Percentiles rank a stretch among this genome's conserved stretches.
Evolutionary conservation across 2,888 invertebrate genomes (phyloP).

Genomic region (Ferrisia virgata): DNA sequence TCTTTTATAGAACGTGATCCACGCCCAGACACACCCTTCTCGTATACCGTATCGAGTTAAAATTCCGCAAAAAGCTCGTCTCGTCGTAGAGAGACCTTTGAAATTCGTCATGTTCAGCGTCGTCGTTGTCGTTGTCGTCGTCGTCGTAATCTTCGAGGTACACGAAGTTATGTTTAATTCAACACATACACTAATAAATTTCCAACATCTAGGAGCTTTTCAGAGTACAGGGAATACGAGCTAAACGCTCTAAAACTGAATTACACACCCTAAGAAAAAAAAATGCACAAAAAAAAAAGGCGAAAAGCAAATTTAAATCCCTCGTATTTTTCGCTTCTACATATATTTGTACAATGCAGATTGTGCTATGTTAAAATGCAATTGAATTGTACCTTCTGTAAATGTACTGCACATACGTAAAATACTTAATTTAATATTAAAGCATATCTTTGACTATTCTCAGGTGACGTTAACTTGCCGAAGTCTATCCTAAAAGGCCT

Average conservation of each 20-base stretch:
- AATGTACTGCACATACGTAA: not conserved
- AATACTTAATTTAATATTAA: not conserved
- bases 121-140: not conserved
- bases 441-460: not conserved
- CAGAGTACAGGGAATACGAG: not conserved
- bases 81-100: not conserved
- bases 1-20: not conserved
- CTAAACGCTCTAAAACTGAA: not conserved
- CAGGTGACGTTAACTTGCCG: not conserved
- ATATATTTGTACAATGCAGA: no score
- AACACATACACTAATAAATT: not conserved
- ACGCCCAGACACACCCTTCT: not conserved
- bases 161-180: not conserved
- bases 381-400: no score
- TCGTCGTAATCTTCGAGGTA: not conserved
- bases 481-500: not conserved
- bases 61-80: not conserved
- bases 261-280: not conserved
- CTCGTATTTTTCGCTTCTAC: not conserved
- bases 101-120: not conserved
- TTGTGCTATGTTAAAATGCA: no score
- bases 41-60: not conserved
- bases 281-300: not conserved
- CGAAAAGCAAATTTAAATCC: not conserved
- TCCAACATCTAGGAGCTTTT: not conserved